Conservation (phyloP, 2,113 vertebrate species). For the Archocentrus centrarchus region DNA sequence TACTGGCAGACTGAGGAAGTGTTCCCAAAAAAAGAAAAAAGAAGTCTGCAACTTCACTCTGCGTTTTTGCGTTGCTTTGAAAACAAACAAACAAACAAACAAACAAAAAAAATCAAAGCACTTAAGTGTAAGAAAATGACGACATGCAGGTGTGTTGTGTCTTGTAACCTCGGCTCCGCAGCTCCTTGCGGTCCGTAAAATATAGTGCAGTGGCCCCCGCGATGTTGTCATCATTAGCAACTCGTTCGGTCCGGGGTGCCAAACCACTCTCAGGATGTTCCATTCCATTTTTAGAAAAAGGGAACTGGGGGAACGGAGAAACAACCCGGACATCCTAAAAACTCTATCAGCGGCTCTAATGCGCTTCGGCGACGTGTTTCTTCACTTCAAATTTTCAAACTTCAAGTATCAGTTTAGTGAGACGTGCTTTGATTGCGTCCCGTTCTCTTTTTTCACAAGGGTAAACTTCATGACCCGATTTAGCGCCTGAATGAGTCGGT, state of each 20-base stretch:
- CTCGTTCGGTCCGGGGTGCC: conserved; percentile 14
- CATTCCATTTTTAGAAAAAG: conserved; percentile 51
- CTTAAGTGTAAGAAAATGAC: not conserved
- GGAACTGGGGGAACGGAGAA: not conserved
- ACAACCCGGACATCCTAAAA: conserved; percentile 30
- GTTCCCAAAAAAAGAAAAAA: conserved; percentile 57
- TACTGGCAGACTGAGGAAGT: conserved; percentile 59
- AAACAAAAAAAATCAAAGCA: not conserved
- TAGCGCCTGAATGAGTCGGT: conserved; percentile 38
- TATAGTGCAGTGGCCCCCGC: conserved; percentile 60
- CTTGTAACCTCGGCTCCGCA: not conserved
- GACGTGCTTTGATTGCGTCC: fast-evolving
- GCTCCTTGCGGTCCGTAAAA: not conserved
- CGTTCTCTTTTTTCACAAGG: not conserved
- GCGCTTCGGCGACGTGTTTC: not conserved
- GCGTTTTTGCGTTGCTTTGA: conserved; percentile 30
- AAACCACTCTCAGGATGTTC: conserved; percentile 64
- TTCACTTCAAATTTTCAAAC: not conserved
- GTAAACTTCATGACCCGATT: not conserved
- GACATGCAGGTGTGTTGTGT: not conserved
- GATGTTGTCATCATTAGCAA: conserved; percentile 60
- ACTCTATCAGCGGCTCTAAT: conserved; percentile 7
- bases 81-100: conserved; percentile 24
- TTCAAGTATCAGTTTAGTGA: too few relatives aligned
- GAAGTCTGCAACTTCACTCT: conserved; percentile 36